These are phyloP conservation scores for Lasioglossum zephyrum DNA, from an alignment of 2,888 invertebrate genomes.

Conservation along the genomic window DNA sequence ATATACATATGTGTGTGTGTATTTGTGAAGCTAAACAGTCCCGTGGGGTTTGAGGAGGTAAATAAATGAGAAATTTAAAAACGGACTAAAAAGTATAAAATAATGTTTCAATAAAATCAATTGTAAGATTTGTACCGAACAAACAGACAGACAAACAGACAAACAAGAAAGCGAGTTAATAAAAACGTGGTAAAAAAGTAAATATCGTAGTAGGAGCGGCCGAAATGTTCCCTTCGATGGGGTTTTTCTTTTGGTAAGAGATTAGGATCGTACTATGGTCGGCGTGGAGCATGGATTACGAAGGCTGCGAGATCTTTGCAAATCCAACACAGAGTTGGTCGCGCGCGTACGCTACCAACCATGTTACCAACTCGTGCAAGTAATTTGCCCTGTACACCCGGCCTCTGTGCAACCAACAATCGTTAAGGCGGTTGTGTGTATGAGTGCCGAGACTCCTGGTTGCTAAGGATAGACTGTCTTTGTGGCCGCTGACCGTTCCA, in stretches of 20 bases:
- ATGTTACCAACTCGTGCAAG: constrained; percentile 19
- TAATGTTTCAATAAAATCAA: too few relatives aligned
- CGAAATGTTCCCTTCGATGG: constrained; percentile 17
- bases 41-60: not conserved
- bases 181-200: not conserved
- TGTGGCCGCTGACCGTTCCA: constrained; percentile 64
- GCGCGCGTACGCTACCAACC: not conserved
- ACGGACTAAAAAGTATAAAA: too few relatives aligned
- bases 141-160: too few relatives aligned
- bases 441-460: constrained; percentile 22
- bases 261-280: constrained; percentile 37
- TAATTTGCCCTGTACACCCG: constrained; percentile 32
- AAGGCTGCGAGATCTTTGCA: constrained; percentile 47
- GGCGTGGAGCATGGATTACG: constrained; percentile 35
- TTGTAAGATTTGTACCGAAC: too few relatives aligned
- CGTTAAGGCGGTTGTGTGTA: constrained; percentile 43
- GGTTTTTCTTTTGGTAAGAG: not conserved
- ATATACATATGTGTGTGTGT: too few relatives aligned
- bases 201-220: not conserved
- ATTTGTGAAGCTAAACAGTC: too few relatives aligned
- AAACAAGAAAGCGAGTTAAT: too few relatives aligned
- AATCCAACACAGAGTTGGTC: not conserved
- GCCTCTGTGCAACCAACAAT: constrained; percentile 32
- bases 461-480: constrained; percentile 60
- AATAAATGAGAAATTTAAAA: not conserved